Evolutionary conservation across 2,888 invertebrate genomes (phyloP).

Genomic region (Drosophila melanocephala): DNA sequence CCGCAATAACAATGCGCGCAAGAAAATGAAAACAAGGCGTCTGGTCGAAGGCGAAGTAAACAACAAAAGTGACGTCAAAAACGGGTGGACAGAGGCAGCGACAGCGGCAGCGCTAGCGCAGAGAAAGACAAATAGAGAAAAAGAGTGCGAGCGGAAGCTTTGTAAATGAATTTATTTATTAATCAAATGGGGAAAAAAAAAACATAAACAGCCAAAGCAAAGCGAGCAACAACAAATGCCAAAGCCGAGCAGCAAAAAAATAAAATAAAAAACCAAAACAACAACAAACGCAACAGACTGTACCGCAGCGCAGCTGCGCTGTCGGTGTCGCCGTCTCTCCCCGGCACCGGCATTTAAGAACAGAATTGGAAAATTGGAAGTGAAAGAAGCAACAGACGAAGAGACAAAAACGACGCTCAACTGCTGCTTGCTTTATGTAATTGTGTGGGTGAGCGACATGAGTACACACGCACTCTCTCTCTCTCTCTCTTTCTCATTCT

Average conservation of each 20-base stretch:
- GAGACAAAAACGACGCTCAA: constrained; percentile 29
- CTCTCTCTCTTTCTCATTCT: constrained; percentile 3
- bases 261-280: constrained; percentile 54
- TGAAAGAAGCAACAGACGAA: constrained; percentile 69
- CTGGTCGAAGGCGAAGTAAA: constrained; percentile 64
- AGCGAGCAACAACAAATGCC: constrained; percentile 48
- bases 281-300: constrained; percentile 67
- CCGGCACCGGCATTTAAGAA: constrained; percentile 43
- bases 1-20: constrained; percentile 50
- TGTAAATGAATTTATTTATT: constrained; percentile 72
- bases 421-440: constrained; percentile 16
- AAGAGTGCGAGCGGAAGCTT: constrained; percentile 53
- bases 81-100: constrained; percentile 25
- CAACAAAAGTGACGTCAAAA: constrained; percentile 82
- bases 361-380: constrained; percentile 67
- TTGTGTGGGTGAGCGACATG: constrained; percentile 49
- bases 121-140: constrained; percentile 13
- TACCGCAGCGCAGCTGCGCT: constrained; percentile 60
- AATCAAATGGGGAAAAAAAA: constrained; percentile 63
- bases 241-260: constrained; percentile 27
- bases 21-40: constrained; percentile 71
- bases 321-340: constrained; percentile 21
- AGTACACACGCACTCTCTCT: constrained; percentile 24
- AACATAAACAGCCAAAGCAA: constrained; percentile 60
- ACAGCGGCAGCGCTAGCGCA: constrained; percentile 6